These are phyloP conservation scores for Drosophila sordidula DNA, from an alignment of 2,888 invertebrate genomes.

Conservation along the genomic window DNA sequence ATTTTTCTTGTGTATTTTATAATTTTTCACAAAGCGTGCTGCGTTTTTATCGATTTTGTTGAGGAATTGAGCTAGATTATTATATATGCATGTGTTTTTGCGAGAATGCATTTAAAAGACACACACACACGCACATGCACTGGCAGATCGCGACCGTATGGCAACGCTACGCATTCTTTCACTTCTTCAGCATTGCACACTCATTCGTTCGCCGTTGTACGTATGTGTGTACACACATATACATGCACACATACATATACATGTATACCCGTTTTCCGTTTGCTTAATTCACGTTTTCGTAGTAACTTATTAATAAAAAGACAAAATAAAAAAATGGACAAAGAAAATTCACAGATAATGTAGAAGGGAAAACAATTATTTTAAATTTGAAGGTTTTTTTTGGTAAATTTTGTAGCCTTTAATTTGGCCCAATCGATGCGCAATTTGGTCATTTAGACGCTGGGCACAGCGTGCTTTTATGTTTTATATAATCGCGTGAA, in stretches of 20 bases:
- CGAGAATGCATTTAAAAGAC: slow-evolving; percentile 13
- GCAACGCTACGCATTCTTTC: slow-evolving; percentile 78
- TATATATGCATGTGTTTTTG: slow-evolving; percentile 23
- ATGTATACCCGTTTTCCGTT: slow-evolving; percentile 65
- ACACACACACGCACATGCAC: slow-evolving; percentile 46
- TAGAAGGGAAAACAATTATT: slow-evolving; percentile 18
- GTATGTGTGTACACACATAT: slow-evolving; percentile 10
- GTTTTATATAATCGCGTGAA: slow-evolving; percentile 70
- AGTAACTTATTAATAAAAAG: slow-evolving; percentile 60
- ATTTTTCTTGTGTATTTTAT: slow-evolving; percentile 13
- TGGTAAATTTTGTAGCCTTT: slow-evolving; percentile 20
- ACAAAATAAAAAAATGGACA: slow-evolving; percentile 24
- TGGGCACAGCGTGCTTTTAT: slow-evolving; percentile 59
- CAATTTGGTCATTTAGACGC: slow-evolving; percentile 61
- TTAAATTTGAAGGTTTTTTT: slow-evolving; percentile 17
- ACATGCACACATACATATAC: slow-evolving; percentile 10
- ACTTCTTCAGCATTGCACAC: slow-evolving; percentile 76
- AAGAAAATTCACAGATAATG: slow-evolving; percentile 28
- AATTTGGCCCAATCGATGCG: slow-evolving; percentile 68
- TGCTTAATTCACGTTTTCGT: slow-evolving; percentile 69
- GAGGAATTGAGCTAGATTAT: slow-evolving; percentile 57
- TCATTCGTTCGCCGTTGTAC: slow-evolving; percentile 70
- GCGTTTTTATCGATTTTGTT: slow-evolving; percentile 62
- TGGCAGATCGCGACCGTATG: slow-evolving; percentile 51
- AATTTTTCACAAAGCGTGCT: slow-evolving; percentile 57